These are phyloP conservation scores for Leptinotarsa rubiginosa DNA, from an alignment of 2,888 invertebrate genomes.

Conservation along the genomic window DNA sequence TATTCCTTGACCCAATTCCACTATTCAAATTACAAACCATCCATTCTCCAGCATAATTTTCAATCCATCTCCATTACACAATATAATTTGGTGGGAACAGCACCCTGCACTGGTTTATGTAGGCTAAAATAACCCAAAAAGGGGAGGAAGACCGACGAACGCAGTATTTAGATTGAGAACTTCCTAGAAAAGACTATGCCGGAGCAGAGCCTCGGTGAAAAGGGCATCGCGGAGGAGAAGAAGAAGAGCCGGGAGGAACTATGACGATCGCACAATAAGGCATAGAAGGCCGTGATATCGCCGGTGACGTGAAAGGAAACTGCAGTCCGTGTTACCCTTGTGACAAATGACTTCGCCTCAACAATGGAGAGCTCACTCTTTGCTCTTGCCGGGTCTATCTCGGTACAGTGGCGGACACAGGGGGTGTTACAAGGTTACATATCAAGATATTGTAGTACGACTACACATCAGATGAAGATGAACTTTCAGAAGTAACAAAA, in stretches of 20 bases:
- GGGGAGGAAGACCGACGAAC: constrained; percentile 27
- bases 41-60: too few species aligned
- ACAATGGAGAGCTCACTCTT: constrained; percentile 44
- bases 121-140: constrained; percentile 26
- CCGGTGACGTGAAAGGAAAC: constrained; percentile 50
- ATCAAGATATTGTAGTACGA: too few species aligned
- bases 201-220: constrained; percentile 30
- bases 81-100: neutral
- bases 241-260: constrained; percentile 40
- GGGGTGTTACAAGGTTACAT: neutral
- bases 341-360: constrained; percentile 48
- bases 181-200: constrained; percentile 40
- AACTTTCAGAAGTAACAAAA: too few species aligned
- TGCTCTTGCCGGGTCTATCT: constrained; percentile 36
- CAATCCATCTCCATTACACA: neutral
- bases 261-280: constrained; percentile 43
- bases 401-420: constrained; percentile 26
- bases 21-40: too few species aligned
- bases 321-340: constrained; percentile 48
- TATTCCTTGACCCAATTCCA: too few species aligned
- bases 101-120: constrained; percentile 29
- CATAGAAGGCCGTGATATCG: constrained; percentile 46
- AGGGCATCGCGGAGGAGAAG: constrained; percentile 35
- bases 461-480: too few species aligned
- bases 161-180: constrained; percentile 46